Base-by-base conservation (phyloP, 2,797 vertebrate species). In the Pipistrellus nathusii region DNA sequence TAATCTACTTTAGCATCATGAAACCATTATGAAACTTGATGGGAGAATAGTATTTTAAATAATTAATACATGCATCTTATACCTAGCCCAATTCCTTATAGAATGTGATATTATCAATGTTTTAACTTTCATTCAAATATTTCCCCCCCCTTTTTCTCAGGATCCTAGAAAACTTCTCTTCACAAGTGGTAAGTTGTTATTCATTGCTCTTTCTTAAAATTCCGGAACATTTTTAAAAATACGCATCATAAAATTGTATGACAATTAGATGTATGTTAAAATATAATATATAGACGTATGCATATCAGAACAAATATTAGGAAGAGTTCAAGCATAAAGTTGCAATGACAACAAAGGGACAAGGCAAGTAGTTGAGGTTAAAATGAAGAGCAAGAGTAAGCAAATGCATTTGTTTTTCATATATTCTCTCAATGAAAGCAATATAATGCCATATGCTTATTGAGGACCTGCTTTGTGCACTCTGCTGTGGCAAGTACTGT, bases 81-180 rank as follows among this genome's bases (percentile, higher is more conserved):
- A 4, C 4, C 35, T 14, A 71, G 2, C 6, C 6, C 66, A 25
- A 53, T 3, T 48, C 77, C 44, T 55, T 92, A 5, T 30, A 72
- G 91, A 96, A 94, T 88, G 14, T 41, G n/a, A 5, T 68, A n/a
- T 62, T 11, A 44, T 95, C 57, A 11, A 1, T 55, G 6, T 53
- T 94, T 86, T 80, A 48, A 93, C 51, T 75, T 91, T 55, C 55
- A 88, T 30, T 95, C 86, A 57, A 23, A 1, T 85, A 0, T 77
- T 97, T 13, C 66, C 27, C 35, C 20, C n/a, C n/a, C 9, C 41
- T 90, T 95, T 94, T 90, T 84, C 77, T 86, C 96, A 99, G 99
- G 99, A 99, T 97, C 99, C 99, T 0, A 98, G 99, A 96, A 98
- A 98, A 95, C 98, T 99, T 87, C 98, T 99, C 97, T 99, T 99